A percentile compares a stretch with the other conserved stretches of the same genome.
Conservation (phyloP, 2,797 vertebrate species). For the Rhyacichthys aspro region DNA sequence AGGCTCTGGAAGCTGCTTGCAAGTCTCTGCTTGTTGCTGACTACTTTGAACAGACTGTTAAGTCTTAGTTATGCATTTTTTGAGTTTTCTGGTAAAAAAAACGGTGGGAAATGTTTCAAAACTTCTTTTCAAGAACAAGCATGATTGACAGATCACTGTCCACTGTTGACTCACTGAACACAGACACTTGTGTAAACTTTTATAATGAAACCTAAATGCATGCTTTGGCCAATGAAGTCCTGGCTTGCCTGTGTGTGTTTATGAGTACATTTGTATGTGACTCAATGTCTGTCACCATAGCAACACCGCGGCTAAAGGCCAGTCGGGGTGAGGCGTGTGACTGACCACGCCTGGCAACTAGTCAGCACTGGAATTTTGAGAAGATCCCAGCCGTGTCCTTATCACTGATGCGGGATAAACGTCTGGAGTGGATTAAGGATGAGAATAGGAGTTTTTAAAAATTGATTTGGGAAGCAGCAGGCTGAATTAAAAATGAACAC, state of each 20-base stretch:
- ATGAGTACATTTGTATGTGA: slow-evolving; percentile 39
- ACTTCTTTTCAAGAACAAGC: slow-evolving; percentile 9
- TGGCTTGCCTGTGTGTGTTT: slow-evolving; percentile 22
- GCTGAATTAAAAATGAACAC: slow-evolving; percentile 47
- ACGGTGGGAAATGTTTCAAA: slow-evolving; percentile 44
- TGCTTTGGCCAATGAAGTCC: background rate
- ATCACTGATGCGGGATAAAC: slow-evolving; percentile 49
- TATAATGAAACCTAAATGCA: slow-evolving; percentile 34
- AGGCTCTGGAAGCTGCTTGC: slow-evolving; percentile 18
- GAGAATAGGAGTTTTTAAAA: slow-evolving; percentile 48
- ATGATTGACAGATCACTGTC: slow-evolving; percentile 47
- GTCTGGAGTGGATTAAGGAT: slow-evolving; percentile 46
- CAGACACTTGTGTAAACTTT: slow-evolving; percentile 48
- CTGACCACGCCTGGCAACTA: slow-evolving; percentile 72
- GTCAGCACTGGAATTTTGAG: slow-evolving; percentile 62
- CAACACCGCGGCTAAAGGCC: slow-evolving; percentile 68
- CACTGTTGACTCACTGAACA: slow-evolving; percentile 29
- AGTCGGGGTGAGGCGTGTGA: slow-evolving; percentile 61
- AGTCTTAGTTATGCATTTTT: slow-evolving; percentile 25
- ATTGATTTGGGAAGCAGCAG: slow-evolving; percentile 40
- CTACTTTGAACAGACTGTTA: slow-evolving; percentile 17
- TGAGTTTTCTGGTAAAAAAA: background rate
- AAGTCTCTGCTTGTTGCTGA: slow-evolving; percentile 20
- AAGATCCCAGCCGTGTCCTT: slow-evolving; percentile 41
- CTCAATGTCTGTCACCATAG: slow-evolving; percentile 75